Evolutionary conservation across 2,888 invertebrate species (phyloP).

Genomic region (Ichneumoninae sp.): DNA sequence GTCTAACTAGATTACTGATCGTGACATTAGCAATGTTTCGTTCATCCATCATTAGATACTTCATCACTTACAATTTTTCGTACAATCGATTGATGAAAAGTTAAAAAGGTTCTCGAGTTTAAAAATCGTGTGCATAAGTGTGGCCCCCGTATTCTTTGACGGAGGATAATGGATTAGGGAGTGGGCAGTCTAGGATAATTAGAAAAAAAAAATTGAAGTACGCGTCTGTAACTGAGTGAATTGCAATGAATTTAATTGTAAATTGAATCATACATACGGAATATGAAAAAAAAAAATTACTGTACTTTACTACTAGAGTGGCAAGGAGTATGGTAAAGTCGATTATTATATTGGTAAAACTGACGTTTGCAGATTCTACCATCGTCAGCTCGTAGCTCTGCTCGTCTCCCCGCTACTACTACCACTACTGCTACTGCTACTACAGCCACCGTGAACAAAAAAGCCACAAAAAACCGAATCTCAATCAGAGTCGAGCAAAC

Average conservation of each 20-base stretch:
- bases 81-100: conserved; percentile 10
- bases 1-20: neutral
- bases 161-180: conserved; percentile 61
- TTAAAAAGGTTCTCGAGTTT: neutral
- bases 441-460: conserved; percentile 83
- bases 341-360: conserved; percentile 82
- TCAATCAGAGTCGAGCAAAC: conserved; percentile 66
- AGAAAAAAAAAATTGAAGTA: conserved; percentile 10
- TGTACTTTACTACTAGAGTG: conserved; percentile 71
- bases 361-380: conserved; percentile 85
- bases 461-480: conserved; percentile 77
- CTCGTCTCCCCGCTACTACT: conserved; percentile 82
- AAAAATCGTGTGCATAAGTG: conserved; percentile 38
- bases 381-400: conserved; percentile 84
- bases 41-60: neutral
- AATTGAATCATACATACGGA: conserved; percentile 34
- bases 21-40: conserved; percentile 20
- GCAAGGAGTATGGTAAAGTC: conserved; percentile 71
- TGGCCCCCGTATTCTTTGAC: conserved; percentile 47
- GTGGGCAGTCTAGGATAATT: conserved; percentile 68
- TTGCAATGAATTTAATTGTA: conserved; percentile 24
- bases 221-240: conserved; percentile 21
- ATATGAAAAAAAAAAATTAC: conserved; percentile 30
- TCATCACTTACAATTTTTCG: conserved; percentile 15
- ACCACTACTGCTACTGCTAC: conserved; percentile 79